phyloP scores from a whole-genome alignment of 2,113 vertebrate genomes.

The Rhineura floridana region DNA sequence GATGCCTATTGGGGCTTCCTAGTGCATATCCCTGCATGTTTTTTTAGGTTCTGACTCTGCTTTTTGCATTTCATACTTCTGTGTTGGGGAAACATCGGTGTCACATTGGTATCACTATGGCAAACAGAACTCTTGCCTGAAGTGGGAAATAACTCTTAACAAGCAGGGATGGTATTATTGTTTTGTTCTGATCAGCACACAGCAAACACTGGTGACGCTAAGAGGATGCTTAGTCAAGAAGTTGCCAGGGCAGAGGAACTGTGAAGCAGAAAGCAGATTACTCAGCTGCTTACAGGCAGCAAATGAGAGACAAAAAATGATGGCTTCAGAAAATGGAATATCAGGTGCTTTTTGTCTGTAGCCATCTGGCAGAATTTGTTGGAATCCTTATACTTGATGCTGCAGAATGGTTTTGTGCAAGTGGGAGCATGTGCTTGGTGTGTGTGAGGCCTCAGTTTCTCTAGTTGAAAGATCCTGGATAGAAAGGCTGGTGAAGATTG shows the following conservation, averaged over 20 bases:
- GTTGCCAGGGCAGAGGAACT: neutral
- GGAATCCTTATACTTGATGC: too few relatives aligned
- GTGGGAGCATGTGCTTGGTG: too few relatives aligned
- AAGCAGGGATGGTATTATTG: neutral
- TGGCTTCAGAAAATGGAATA: neutral
- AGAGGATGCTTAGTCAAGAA: neutral
- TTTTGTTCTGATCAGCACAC: neutral
- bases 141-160: neutral
- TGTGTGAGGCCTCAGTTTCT: too few relatives aligned
- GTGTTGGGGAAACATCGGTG: neutral
- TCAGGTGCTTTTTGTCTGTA: too few relatives aligned
- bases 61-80: neutral
- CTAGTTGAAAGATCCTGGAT: too few relatives aligned
- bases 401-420: too few relatives aligned
- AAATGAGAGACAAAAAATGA: neutral
- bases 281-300: neutral
- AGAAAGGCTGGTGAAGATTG: too few relatives aligned
- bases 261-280: neutral
- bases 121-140: neutral
- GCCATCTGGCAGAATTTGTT: too few relatives aligned
- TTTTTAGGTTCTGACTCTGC: neutral
- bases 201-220: too few relatives aligned
- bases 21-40: neutral
- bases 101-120: neutral
- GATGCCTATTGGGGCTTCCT: neutral